Evolutionary conservation across 1,140 invertebrate species (phyloP).

Genomic region (Drosophila bifasciata): DNA sequence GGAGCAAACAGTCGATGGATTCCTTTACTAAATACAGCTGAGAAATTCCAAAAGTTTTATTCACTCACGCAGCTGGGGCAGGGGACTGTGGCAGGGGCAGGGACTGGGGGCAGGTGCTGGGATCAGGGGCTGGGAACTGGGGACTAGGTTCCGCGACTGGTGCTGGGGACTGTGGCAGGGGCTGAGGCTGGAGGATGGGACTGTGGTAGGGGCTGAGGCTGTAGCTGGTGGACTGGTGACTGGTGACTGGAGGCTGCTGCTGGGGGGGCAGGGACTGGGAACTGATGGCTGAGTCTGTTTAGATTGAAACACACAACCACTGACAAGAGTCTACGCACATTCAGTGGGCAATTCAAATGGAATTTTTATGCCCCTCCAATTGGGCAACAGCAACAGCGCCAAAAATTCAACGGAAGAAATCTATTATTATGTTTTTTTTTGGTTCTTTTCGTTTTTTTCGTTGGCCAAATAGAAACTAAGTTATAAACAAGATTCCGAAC

Average conservation of each 20-base stretch:
- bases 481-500: constrained; percentile 35
- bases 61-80: constrained; percentile 31
- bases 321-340: constrained; percentile 14
- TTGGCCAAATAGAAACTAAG: constrained; percentile 41
- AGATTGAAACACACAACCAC: constrained; percentile 33
- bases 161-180: no score
- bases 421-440: no score
- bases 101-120: no score
- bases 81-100: no score
- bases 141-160: no score
- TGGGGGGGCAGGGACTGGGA: no score
- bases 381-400: constrained; percentile 13
- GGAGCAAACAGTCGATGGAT: background rate
- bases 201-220: no score
- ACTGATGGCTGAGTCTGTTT: constrained; percentile 43
- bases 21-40: constrained; percentile 24
- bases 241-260: no score
- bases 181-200: no score
- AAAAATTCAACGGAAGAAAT: constrained; percentile 8
- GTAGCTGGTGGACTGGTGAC: no score
- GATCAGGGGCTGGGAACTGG: no score
- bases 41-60: constrained; percentile 70
- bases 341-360: constrained; percentile 6
- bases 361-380: constrained; percentile 49
- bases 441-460: background rate